Conservation (phyloP, 2,797 vertebrate genomes). For the Paedocypris micromegethes region DNA sequence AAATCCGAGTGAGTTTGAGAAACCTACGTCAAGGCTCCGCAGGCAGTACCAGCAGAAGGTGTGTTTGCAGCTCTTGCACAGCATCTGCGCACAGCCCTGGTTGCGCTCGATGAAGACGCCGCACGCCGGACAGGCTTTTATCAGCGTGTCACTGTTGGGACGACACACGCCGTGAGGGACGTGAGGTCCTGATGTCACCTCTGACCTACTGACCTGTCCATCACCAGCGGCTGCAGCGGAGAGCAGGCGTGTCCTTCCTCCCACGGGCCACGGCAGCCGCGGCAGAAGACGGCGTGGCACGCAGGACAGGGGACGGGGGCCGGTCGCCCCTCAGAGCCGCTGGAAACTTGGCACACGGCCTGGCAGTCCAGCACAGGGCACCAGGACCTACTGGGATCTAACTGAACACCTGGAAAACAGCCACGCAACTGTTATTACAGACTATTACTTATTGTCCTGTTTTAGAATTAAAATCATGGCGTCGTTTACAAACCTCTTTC, state of each 20-base stretch:
- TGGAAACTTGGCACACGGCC: conserved; percentile 74
- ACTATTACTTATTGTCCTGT: too few relatives aligned
- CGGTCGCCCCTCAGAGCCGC: conserved; percentile 59
- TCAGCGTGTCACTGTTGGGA: conserved; percentile 54
- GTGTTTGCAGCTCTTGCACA: conserved; percentile 97
- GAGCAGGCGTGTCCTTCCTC: conserved; percentile 69
- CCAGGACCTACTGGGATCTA: conserved; percentile 88
- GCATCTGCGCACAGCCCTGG: conserved; percentile 96
- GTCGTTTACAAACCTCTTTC: conserved; percentile 75
- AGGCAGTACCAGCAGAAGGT: conserved; percentile 98
- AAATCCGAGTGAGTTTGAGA: too few relatives aligned
- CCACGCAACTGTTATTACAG: too few relatives aligned
- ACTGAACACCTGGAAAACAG: conserved; percentile 75
- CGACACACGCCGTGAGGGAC: background rate
- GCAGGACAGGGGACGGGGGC: conserved; percentile 71
- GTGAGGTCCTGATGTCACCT: background rate
- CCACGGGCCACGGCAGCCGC: conserved; percentile 80
- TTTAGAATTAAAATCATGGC: too few relatives aligned
- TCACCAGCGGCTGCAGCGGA: conserved; percentile 64
- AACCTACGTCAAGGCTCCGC: conserved; percentile 89
- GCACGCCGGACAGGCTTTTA: conserved; percentile 89
- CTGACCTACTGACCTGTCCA: conserved; percentile 73
- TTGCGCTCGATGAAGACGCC: conserved; percentile 91
- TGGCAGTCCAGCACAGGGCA: conserved; percentile 87
- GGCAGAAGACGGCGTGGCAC: conserved; percentile 83